Base-by-base conservation (phyloP, 2,888 invertebrate species). In the Automeris io region DNA sequence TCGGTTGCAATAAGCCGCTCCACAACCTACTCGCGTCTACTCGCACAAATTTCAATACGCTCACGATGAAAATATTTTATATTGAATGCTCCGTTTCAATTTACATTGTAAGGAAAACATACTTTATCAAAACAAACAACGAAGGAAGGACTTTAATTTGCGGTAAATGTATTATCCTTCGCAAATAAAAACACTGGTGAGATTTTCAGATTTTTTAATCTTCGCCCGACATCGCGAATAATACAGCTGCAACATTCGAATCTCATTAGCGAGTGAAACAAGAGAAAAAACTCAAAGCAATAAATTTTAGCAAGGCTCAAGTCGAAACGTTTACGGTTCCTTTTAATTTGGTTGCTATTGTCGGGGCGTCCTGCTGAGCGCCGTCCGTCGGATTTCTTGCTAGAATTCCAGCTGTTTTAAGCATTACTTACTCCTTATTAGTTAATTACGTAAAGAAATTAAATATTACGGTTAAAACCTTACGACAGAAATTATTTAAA, bases 311-410 rank as follows among this genome's bases (percentile, higher is more conserved):
- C 83, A 74, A 75, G 75, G 73, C 78, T 74, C 78, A 80, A 81
- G 78, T 80, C 73, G 71, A 79, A 82, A 79, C 80, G 71, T 81
- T 85, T 83, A 80, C 81, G 80, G 80, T 81, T 80, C 68, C 79
- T 80, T 86, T 85, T 85, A 86, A 86, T 86, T 85, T 82, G 82
- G 82, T 77, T 77, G 78, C 76, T 69, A 83, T 85, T 85, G 85
- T 85, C 71, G 71, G 64, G 75, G 71, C 75, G 66, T 75, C 83
- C 83, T 80, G 81, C 80, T 70, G 85, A 57, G 83, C 66, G 63
- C 70, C 69, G 69, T 66, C 70, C 70, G 70, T 66, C 66, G 76
- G 67, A 74, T 78, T 78, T 77, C 79, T 81, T 77, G 69, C 74
- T 70, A 68, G 80, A 75, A 70, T 74, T 79, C 81, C 82, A 81